Conservation (phyloP, 2,888 invertebrate genomes). For the Norana najaformis region DNA sequence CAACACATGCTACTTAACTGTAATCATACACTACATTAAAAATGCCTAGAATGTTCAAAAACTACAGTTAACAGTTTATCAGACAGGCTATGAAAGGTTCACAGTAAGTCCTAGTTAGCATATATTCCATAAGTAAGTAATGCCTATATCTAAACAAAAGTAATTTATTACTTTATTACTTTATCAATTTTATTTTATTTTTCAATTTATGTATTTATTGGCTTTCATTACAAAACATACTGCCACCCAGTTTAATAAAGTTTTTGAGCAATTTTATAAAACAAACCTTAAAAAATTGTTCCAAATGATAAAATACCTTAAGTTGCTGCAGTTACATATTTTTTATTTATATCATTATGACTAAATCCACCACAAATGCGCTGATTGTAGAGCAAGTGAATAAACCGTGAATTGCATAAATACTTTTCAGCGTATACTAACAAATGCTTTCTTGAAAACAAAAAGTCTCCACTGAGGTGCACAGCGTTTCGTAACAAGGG, state of each 20-base stretch:
- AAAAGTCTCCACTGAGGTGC: not conserved
- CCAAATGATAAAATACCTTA: too few species aligned
- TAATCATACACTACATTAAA: not conserved
- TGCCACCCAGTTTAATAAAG: too few species aligned
- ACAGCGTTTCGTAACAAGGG: not conserved
- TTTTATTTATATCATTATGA: too few species aligned
- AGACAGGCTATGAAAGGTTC: not conserved
- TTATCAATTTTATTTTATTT: too few species aligned
- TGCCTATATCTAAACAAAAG: not conserved
- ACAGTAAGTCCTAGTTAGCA: not conserved
- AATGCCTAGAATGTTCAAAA: not conserved
- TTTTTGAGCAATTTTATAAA: too few species aligned
- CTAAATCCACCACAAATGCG: too few species aligned
- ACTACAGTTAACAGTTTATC: not conserved
- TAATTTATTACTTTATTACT: too few species aligned
- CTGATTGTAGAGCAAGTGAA: too few species aligned
- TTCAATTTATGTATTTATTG: too few species aligned
- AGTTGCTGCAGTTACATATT: too few species aligned
- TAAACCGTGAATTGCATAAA: not conserved
- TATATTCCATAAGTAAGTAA: too few species aligned
- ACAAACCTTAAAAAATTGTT: too few species aligned
- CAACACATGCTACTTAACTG: not conserved
- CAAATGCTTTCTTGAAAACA: slow-evolving; percentile 7
- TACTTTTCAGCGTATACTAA: not conserved
- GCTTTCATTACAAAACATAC: not conserved